Conservation (phyloP, 2,113 vertebrate species). For the Chlamydotis undulata region DNA sequence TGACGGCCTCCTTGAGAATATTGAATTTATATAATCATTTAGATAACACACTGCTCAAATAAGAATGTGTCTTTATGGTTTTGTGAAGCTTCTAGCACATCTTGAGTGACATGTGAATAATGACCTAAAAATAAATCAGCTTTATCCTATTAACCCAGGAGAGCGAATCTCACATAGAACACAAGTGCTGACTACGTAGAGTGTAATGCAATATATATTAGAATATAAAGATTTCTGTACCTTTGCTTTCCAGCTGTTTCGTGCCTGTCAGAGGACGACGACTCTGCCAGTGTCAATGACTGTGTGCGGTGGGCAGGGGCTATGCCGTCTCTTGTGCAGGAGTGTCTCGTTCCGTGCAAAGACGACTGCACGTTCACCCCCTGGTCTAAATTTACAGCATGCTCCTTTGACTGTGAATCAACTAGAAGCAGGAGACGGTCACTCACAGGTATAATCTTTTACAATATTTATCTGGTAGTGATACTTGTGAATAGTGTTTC, state of each 20-base stretch:
- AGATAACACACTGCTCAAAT: neutral
- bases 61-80: neutral
- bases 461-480: neutral
- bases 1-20: neutral
- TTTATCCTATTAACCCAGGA: neutral
- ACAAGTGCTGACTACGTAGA: neutral
- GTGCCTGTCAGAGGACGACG: constrained; percentile 79
- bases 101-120: neutral
- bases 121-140: neutral
- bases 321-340: constrained; percentile 81
- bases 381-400: constrained; percentile 92
- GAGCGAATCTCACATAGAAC: neutral
- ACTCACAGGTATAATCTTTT: constrained; percentile 81
- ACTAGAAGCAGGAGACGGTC: constrained; percentile 79
- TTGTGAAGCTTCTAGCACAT: neutral
- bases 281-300: constrained; percentile 72
- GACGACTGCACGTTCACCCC: constrained; percentile 91
- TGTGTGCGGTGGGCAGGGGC: constrained; percentile 85
- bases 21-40: neutral
- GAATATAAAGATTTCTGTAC: neutral
- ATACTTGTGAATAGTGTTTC: neutral
- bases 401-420: constrained; percentile 80
- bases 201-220: fast-evolving
- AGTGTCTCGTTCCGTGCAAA: constrained; percentile 84
- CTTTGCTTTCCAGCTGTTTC: constrained; percentile 79